Evolutionary conservation across 2,797 vertebrate genomes (phyloP), one percentile per base, ranked within the genome.

Genomic region (Hapalemur alaotrensis): DNA sequence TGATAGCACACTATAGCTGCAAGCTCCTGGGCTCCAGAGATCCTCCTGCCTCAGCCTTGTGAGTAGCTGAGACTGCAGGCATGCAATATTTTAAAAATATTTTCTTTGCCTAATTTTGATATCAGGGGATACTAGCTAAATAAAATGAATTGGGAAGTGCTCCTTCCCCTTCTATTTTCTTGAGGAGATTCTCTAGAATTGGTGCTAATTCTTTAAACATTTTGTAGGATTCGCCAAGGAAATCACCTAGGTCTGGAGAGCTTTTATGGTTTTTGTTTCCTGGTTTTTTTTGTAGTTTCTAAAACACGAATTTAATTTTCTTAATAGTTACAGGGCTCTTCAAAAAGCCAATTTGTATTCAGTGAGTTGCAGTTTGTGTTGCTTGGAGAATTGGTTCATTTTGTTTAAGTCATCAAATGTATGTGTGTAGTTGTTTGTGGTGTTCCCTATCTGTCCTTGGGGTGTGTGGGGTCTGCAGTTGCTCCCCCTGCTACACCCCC

Each of bases 1-100:
- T 1, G 11, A 52, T 5, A 0, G 32, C 12, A 1, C 11, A 4
- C 75, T 78, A 35, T 12, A n/a, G 32, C 11, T 11, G 14, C 20
- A 2, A 52, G 32, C 32, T 76, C 75, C 32, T 52, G 75, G 48
- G 11, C 32, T 78, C 20, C 9, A 32, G 43, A 2, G 43, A 18
- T 9, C 43, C 28, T 73, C 28, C 30, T 46, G 72, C 72, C 72
- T 73, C 43, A 73, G 43, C 41, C 57, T 59, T 17, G 1, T 25
- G 30, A 32, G 30, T 63, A 14, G 30, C 30, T 32, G 30, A 14
- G 12, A 32, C 61, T 63, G 12, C 14, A 30, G 14, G 30, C 2
- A 1, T 23, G 54, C 54, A 57, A 23, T 57, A 57, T 46, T 46
- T 32, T 0, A n/a, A 50, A 76, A 76, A 50, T 13, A 50, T 50